phyloP scores from a whole-genome alignment of 2,113 vertebrate species.

The Thermophis baileyi region DNA sequence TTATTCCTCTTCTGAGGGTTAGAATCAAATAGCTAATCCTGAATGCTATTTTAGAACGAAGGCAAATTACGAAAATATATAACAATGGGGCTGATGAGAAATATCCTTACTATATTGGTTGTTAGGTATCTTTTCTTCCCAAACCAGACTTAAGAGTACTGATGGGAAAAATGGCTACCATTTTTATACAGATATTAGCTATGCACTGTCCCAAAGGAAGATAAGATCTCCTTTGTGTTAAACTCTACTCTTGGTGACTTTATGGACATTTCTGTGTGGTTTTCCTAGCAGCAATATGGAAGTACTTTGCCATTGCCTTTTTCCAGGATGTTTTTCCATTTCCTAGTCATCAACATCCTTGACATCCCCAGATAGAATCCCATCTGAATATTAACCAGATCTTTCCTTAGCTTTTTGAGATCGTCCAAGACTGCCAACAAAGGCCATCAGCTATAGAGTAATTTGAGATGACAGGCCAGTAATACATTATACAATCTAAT shows the following conservation, averaged over 20 bases:
- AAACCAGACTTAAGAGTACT: not conserved
- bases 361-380: not conserved
- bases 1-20: not conserved
- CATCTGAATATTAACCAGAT: not conserved
- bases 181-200: not conserved
- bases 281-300: not conserved
- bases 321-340: not conserved
- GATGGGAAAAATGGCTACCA: not conserved
- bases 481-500: not conserved
- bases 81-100: not conserved
- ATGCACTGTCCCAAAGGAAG: not conserved
- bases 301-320: not conserved
- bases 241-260: not conserved
- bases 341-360: not conserved
- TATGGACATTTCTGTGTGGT: not conserved
- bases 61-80: not conserved
- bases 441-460: not conserved
- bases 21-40: not conserved
- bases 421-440: not conserved
- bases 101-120: not conserved
- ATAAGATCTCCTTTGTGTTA: not conserved
- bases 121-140: not conserved
- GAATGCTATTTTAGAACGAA: not conserved
- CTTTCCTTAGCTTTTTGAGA: not conserved
- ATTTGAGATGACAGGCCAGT: not conserved